These are phyloP conservation scores for Sebastes schlegelii DNA, from an alignment of 2,113 vertebrate species.

Conservation along the genomic window DNA sequence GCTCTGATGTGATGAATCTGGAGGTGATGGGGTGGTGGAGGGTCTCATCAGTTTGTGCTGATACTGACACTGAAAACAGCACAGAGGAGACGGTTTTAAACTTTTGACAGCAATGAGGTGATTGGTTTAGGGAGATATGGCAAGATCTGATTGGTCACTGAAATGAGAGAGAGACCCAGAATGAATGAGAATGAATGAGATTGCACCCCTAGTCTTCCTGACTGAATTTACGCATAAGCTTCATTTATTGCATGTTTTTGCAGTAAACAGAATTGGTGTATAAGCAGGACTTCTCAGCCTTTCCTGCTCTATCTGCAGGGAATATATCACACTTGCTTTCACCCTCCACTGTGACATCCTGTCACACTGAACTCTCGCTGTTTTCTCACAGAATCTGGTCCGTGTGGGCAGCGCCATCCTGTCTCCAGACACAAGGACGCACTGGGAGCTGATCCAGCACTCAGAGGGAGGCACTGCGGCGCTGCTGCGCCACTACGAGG, in stretches of 20 bases:
- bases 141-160: too few relatives aligned
- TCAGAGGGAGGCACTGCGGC: slow-evolving; percentile 91
- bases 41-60: too few relatives aligned
- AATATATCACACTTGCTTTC: slow-evolving; percentile 31
- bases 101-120: too few relatives aligned
- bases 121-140: too few relatives aligned
- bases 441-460: slow-evolving; percentile 97
- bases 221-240: too few relatives aligned
- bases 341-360: slow-evolving; percentile 19
- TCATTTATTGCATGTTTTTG: background rate
- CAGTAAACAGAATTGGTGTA: background rate
- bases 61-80: too few relatives aligned
- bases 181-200: too few relatives aligned
- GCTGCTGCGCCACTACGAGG: slow-evolving; percentile 90
- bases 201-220: too few relatives aligned
- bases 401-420: slow-evolving; percentile 93
- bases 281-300: slow-evolving; percentile 34
- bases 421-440: slow-evolving; percentile 85
- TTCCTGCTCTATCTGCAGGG: slow-evolving; percentile 29
- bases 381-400: slow-evolving; percentile 89
- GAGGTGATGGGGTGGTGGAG: too few relatives aligned
- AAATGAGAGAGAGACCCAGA: too few relatives aligned
- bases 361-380: slow-evolving; percentile 35
- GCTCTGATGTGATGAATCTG: too few relatives aligned
- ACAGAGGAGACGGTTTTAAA: too few relatives aligned